Conservation (phyloP, 2,888 invertebrate genomes). For the Autographa gamma region DNA sequence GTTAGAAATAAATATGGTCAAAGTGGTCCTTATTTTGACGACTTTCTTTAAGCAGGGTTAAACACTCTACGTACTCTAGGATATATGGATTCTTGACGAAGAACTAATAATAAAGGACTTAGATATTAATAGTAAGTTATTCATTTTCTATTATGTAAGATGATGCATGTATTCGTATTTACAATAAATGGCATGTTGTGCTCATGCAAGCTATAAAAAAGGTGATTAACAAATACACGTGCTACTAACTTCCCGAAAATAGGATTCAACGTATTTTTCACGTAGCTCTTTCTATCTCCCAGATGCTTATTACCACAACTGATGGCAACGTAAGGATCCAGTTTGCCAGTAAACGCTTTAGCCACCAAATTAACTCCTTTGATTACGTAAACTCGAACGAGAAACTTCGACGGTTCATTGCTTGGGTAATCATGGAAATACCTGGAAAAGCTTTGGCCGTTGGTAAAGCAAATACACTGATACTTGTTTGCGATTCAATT, state of each 20-base stretch:
- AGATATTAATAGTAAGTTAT: too few species aligned
- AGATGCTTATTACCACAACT: conserved; percentile 90
- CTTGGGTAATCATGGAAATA: conserved; percentile 90
- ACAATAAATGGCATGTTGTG: too few species aligned
- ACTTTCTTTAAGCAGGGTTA: too few species aligned
- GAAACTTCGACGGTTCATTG: conserved; percentile 89
- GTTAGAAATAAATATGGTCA: not conserved
- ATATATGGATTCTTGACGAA: too few species aligned
- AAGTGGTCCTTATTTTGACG: too few species aligned
- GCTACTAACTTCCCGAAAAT: conserved; percentile 92
- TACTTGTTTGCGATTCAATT: not conserved
- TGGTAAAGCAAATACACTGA: not conserved
- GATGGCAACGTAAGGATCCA: conserved; percentile 94
- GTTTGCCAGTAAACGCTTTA: conserved; percentile 91
- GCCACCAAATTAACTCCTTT: conserved; percentile 92
- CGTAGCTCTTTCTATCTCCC: conserved; percentile 91
- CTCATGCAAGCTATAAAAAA: too few species aligned
- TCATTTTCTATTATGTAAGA: too few species aligned
- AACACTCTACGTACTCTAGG: too few species aligned
- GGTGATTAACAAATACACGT: not conserved
- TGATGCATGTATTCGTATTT: too few species aligned
- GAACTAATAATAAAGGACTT: too few species aligned
- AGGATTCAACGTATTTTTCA: conserved; percentile 93
- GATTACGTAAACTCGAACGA: conserved; percentile 94
- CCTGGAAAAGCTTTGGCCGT: conserved; percentile 63